These are phyloP conservation scores for Archivesica marissinica DNA, from an alignment of 1,140 invertebrate species.

Conservation along the genomic window DNA sequence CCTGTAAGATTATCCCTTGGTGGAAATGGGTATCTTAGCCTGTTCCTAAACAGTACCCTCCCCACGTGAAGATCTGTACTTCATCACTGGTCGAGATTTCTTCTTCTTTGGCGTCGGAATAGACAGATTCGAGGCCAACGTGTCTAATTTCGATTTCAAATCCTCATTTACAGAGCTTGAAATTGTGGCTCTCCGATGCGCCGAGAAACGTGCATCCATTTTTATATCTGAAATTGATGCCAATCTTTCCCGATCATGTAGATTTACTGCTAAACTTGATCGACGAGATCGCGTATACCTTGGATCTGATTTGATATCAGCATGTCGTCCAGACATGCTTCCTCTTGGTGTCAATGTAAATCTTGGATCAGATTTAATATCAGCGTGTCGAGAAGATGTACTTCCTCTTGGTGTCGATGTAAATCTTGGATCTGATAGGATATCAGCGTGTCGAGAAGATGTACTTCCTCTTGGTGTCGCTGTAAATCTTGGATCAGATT, in stretches of 20 bases:
- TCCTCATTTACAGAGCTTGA: constrained; percentile 5
- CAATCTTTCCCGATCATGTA: background rate
- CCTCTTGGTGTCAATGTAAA: constrained; percentile 21
- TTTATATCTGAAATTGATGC: background rate
- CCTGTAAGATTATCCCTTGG: no score
- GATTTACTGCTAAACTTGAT: background rate
- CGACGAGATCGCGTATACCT: background rate
- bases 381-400: background rate
- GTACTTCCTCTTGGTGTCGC: constrained; percentile 4
- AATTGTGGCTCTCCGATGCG: constrained; percentile 27
- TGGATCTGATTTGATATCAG: background rate
- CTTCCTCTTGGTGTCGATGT: background rate
- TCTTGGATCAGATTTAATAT: background rate
- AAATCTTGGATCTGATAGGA: constrained; percentile 15
- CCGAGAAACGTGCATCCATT: constrained; percentile 11
- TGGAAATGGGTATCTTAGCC: no score
- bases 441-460: background rate
- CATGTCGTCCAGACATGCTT: background rate
- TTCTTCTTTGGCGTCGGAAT: constrained; percentile 15
- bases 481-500: constrained; percentile 27
- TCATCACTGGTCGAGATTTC: constrained; percentile 34
- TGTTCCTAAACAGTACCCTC: constrained; percentile 5
- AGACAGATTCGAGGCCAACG: background rate
- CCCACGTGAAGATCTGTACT: constrained; percentile 45
- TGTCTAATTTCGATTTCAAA: constrained; percentile 43